Base-by-base conservation (phyloP, 2,113 vertebrate species). In the Rhinoderma darwinii region DNA sequence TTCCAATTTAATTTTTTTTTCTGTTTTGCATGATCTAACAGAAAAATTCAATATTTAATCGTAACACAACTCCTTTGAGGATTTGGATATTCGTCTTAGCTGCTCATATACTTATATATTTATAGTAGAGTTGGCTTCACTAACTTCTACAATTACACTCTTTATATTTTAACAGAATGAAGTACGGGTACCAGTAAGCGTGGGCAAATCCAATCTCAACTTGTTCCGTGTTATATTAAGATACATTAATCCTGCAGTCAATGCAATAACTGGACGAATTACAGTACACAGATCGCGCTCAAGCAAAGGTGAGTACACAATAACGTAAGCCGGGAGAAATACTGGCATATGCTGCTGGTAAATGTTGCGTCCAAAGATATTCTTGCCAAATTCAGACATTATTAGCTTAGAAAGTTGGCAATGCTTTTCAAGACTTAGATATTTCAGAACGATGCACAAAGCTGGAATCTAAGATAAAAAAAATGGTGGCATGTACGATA, bases 121-220 rank as follows among this genome's bases (percentile, higher is more conserved):
- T n/a, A n/a, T n/a, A n/a, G 44, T 8, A 47, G 44, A 47, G 44
- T 12, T 47, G 44, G 44, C 9, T 47, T 47, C 44, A 47, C 14
- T 47, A n/a, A 9, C 44, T 61, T 61, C n/a, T 61, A 10, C 22
- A 63, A 5, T 72, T 20, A 15, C 37, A 72, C 89, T 93, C 89
- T 89, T 88, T 91, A 92, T 89, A 82, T 50, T 94, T 93, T 94
- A 95, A 90, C 96, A 99, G 98, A 96, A 93, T 89, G 96, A 98
- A 94, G 95, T 98, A 89, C 97, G 91, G 92, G 91, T 99, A 91
- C 93, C 90, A 90, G 91, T 98, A 94, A 95, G 94, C 90, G 96
- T 95, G 89, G 95, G 92, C 89, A 94, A 94, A 61, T 93, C 94
- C 84, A 92, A 89, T 76, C 91, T 89, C 81, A 93, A 92, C 86